Conservation (phyloP, 2,797 vertebrate species). For the Odontamblyopus lacepedii region DNA sequence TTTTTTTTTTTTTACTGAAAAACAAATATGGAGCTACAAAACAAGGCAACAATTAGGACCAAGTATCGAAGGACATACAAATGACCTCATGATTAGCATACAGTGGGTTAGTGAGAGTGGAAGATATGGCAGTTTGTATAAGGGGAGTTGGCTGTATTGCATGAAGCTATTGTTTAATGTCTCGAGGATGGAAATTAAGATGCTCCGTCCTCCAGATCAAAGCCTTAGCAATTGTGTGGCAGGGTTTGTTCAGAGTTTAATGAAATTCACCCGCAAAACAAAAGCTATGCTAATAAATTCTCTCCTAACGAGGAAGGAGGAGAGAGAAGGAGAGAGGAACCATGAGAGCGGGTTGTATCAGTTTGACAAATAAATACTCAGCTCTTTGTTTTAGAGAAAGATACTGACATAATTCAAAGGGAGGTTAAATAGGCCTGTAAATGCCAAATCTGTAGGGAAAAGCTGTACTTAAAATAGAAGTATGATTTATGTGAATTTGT, state of each 20-base stretch:
- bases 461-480: constrained; percentile 25
- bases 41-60: constrained; percentile 57
- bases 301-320: constrained; percentile 70
- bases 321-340: constrained; percentile 43
- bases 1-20: constrained; percentile 36
- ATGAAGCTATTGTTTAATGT: constrained; percentile 76
- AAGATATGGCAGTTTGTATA: constrained; percentile 59
- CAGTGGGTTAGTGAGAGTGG: constrained; percentile 43
- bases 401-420: constrained; percentile 63
- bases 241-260: constrained; percentile 82
- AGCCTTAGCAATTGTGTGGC: constrained; percentile 65
- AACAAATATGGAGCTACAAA: constrained; percentile 60
- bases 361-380: constrained; percentile 74
- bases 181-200: constrained; percentile 81
- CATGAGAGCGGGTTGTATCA: constrained; percentile 61
- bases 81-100: constrained; percentile 65
- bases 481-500: constrained; percentile 50
- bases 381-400: constrained; percentile 66
- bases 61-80: constrained; percentile 39
- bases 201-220: constrained; percentile 76
- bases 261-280: constrained; percentile 81
- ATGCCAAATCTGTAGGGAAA: constrained; percentile 43
- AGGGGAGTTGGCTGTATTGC: constrained; percentile 64
- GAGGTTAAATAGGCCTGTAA: constrained; percentile 72
- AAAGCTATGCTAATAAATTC: constrained; percentile 79